Conservation (phyloP, 2,113 vertebrate species). For the Todiramphus saurophagus region DNA sequence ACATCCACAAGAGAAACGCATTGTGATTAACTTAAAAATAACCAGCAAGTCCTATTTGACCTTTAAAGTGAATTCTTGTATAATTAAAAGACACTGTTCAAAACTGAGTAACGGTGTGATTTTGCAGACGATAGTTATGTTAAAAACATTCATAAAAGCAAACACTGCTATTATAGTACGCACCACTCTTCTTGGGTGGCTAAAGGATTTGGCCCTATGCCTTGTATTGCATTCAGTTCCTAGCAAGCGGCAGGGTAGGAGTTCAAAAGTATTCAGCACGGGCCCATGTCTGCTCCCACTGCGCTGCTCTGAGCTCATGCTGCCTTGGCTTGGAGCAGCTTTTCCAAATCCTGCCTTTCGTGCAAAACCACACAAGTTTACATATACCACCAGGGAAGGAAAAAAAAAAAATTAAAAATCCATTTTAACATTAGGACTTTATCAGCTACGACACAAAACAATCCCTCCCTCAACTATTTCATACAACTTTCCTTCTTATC, state of each 20-base stretch:
- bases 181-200: slow-evolving; percentile 58
- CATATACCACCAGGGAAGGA: not conserved
- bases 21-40: slow-evolving; percentile 31
- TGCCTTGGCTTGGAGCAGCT: not conserved
- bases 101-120: not conserved
- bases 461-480: not conserved
- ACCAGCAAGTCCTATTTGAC: slow-evolving; percentile 12
- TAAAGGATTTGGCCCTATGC: slow-evolving; percentile 40
- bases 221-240: not conserved
- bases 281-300: not conserved
- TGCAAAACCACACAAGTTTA: not conserved
- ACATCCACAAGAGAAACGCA: not conserved
- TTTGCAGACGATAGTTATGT: not conserved
- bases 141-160: slow-evolving; percentile 36
- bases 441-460: not conserved
- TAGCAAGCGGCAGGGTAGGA: slow-evolving; percentile 6
- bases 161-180: slow-evolving; percentile 23
- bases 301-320: not conserved
- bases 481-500: not conserved
- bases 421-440: not conserved
- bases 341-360: not conserved
- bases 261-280: not conserved
- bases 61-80: slow-evolving; percentile 28
- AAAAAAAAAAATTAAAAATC: too few relatives aligned
- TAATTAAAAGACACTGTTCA: slow-evolving; percentile 16